These are phyloP conservation scores for Machimus atricapillus DNA, from an alignment of 2,888 invertebrate genomes.

Conservation along the genomic window DNA sequence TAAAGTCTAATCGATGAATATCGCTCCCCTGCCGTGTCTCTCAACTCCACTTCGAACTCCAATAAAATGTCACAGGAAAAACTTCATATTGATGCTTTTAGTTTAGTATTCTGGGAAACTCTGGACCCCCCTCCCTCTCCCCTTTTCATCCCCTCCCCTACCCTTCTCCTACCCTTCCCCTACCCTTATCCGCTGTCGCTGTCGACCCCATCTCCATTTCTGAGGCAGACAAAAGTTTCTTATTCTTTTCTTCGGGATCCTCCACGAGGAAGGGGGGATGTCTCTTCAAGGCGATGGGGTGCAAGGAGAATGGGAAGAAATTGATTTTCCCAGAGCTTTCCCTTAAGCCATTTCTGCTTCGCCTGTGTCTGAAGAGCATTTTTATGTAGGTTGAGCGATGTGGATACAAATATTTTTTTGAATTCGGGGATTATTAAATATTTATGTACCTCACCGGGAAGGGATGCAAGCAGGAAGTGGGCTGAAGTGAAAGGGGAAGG, in stretches of 20 bases:
- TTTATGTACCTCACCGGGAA: conserved; percentile 38
- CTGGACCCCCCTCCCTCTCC: not conserved
- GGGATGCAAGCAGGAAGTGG: not conserved
- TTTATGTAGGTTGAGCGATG: conserved; percentile 32
- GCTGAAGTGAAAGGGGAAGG: not conserved
- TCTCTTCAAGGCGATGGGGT: not conserved
- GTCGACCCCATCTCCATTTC: not conserved
- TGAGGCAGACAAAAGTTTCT: conserved; percentile 19
- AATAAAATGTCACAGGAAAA: not conserved
- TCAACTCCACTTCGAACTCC: conserved; percentile 2
- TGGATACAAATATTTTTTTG: conserved; percentile 43
- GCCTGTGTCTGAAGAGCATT: conserved; percentile 21
- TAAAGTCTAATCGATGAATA: conserved; percentile 11
- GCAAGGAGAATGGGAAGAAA: not conserved
- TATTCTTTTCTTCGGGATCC: not conserved
- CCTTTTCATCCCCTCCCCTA: too few species aligned
- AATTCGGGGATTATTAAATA: conserved; percentile 45
- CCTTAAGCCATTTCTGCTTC: conserved; percentile 1
- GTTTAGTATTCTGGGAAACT: conserved; percentile 21
- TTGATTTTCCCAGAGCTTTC: conserved; percentile 34
- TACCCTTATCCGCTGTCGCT: not conserved
- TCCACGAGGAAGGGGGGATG: not conserved
- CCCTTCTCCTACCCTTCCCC: too few species aligned
- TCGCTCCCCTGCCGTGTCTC: not conserved
- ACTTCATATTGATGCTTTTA: conserved; percentile 22